These are phyloP conservation scores for Ctenoplectra terminalis DNA, from an alignment of 1,140 invertebrate genomes.

Conservation along the genomic window DNA sequence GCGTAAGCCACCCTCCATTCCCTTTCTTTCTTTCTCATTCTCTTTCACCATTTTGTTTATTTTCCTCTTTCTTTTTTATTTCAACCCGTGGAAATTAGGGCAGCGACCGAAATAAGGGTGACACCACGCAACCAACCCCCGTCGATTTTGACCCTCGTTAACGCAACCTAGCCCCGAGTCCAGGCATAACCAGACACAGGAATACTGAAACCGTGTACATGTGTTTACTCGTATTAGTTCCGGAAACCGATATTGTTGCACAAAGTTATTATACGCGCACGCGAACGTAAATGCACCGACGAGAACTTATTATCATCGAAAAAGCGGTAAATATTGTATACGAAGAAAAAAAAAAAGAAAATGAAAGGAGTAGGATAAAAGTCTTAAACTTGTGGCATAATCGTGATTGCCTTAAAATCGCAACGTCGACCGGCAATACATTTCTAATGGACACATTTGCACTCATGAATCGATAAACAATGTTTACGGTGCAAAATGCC, in stretches of 20 bases:
- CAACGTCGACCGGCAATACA: slow-evolving; percentile 43
- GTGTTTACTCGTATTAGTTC: slow-evolving; percentile 49
- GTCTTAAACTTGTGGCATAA: background rate
- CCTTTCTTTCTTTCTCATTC: background rate
- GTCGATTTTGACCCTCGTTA: slow-evolving; percentile 68
- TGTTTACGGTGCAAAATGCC: slow-evolving; percentile 42
- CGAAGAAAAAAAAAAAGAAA: background rate
- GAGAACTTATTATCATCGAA: slow-evolving; percentile 21
- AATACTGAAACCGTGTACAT: slow-evolving; percentile 64
- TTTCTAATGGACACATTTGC: slow-evolving; percentile 57
- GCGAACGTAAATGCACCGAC: slow-evolving; percentile 27
- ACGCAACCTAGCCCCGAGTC: slow-evolving; percentile 34
- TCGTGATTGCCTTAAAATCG: slow-evolving; percentile 54
- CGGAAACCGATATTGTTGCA: slow-evolving; percentile 35
- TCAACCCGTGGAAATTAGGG: slow-evolving; percentile 72
- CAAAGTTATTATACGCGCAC: slow-evolving; percentile 25
- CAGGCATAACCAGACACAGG: slow-evolving; percentile 56
- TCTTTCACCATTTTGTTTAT: background rate
- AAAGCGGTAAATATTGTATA: background rate
- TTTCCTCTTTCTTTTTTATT: slow-evolving; percentile 60
- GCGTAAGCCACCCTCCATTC: slow-evolving; percentile 13
- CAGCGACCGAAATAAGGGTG: slow-evolving; percentile 74
- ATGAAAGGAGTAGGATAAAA: background rate
- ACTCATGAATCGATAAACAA: slow-evolving; percentile 62
- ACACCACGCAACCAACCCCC: slow-evolving; percentile 62